These are phyloP conservation scores for Anoplolepis gracilipes DNA, from an alignment of 1,140 invertebrate genomes.

Conservation along the genomic window DNA sequence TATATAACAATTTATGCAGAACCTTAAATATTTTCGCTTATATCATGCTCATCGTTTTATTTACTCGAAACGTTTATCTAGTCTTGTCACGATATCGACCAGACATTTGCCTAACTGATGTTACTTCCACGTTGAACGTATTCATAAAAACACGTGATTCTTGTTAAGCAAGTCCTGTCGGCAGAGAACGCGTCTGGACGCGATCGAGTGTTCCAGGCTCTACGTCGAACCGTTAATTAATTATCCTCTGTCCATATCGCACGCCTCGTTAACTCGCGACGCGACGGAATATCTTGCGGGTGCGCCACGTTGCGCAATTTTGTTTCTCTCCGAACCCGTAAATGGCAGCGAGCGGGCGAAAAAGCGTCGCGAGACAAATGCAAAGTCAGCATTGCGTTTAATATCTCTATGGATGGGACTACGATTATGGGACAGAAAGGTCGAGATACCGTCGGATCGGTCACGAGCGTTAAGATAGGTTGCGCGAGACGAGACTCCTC, in stretches of 20 bases:
- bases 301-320: slow-evolving; percentile 39
- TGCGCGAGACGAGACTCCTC: not conserved
- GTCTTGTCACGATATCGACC: not conserved
- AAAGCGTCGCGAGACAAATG: slow-evolving; percentile 22
- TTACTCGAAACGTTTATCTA: not conserved
- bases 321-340: slow-evolving; percentile 45
- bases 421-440: slow-evolving; percentile 10
- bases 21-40: not conserved
- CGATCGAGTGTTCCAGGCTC: slow-evolving; percentile 8
- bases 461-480: slow-evolving; percentile 1
- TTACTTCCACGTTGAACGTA: not conserved
- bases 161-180: slow-evolving; percentile 59
- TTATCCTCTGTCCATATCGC: slow-evolving; percentile 55
- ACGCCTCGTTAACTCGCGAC: slow-evolving; percentile 54
- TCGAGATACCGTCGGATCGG: slow-evolving; percentile 5
- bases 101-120: slow-evolving; percentile 6
- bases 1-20: not conserved
- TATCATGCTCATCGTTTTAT: not conserved
- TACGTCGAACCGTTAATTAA: slow-evolving; percentile 59
- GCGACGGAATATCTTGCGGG: slow-evolving; percentile 25
- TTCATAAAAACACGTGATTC: slow-evolving; percentile 19
- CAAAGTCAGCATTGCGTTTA: slow-evolving; percentile 28
- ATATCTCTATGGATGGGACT: not conserved
- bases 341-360: slow-evolving; percentile 41
- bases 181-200: slow-evolving; percentile 29